These are phyloP conservation scores for Brassicogethes aeneus DNA, from an alignment of 2,888 invertebrate species.

Conservation along the genomic window DNA sequence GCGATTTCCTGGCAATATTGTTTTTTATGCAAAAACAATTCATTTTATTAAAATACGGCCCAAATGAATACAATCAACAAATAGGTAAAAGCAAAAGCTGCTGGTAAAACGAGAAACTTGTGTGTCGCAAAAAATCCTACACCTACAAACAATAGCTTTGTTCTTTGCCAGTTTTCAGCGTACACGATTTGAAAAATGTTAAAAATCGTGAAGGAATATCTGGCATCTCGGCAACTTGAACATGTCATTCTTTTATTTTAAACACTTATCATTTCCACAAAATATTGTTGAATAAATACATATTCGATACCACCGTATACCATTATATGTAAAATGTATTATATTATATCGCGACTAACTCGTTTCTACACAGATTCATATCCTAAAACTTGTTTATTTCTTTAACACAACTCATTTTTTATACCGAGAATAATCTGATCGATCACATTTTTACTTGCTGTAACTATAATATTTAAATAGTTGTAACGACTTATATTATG, in stretches of 20 bases:
- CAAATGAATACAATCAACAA: too few species aligned
- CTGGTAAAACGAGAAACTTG: too few species aligned
- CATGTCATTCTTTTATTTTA: neutral
- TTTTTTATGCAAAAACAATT: too few species aligned
- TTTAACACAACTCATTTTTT: neutral
- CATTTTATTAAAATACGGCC: too few species aligned
- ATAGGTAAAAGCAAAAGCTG: too few species aligned
- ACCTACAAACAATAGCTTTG: too few species aligned
- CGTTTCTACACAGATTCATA: neutral
- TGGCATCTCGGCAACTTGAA: neutral
- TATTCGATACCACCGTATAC: neutral
- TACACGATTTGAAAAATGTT: neutral
- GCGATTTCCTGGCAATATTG: too few species aligned
- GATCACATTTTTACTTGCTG: too few species aligned
- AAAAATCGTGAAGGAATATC: neutral
- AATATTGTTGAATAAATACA: neutral
- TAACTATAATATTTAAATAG: too few species aligned
- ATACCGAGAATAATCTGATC: neutral
- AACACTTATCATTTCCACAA: constrained; percentile 1
- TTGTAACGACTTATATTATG: too few species aligned
- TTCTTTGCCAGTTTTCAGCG: too few species aligned
- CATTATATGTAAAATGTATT: constrained; percentile 1
- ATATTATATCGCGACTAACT: neutral
- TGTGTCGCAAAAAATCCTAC: too few species aligned
- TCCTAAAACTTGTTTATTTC: neutral